Conservation (phyloP, 2,888 invertebrate genomes). For the Colletes collaris region DNA sequence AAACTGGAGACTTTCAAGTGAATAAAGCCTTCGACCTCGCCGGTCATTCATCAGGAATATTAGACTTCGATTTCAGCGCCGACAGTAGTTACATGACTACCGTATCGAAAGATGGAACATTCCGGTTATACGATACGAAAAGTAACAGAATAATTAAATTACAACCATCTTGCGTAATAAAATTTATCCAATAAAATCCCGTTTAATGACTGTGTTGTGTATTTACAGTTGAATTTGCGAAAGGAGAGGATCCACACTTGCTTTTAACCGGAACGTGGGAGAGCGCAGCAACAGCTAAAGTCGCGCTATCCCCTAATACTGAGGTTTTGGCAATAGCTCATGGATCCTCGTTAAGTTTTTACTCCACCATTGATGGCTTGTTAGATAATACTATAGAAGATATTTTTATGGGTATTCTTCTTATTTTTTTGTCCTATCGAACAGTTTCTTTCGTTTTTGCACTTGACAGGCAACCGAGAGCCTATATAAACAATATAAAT, state of each 20-base stretch:
- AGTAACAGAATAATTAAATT: slow-evolving; percentile 84
- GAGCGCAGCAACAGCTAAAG: slow-evolving; percentile 84
- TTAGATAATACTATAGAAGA: slow-evolving; percentile 88
- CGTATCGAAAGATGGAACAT: slow-evolving; percentile 94
- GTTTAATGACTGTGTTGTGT: background rate
- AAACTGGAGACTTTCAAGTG: slow-evolving; percentile 89
- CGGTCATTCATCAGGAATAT: slow-evolving; percentile 92
- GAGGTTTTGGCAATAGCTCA: slow-evolving; percentile 90
- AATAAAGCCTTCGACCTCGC: slow-evolving; percentile 90
- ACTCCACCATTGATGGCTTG: slow-evolving; percentile 86
- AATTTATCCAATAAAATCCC: background rate
- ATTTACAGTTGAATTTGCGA: slow-evolving; percentile 89
- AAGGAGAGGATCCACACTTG: slow-evolving; percentile 91
- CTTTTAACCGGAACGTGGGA: slow-evolving; percentile 87
- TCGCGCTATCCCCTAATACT: slow-evolving; percentile 92
- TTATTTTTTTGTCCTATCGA: background rate
- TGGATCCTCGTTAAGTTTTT: slow-evolving; percentile 87
- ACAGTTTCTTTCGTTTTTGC: background rate
- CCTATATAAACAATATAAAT: background rate
- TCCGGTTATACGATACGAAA: slow-evolving; percentile 94
- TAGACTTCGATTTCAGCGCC: slow-evolving; percentile 91
- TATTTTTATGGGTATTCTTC: slow-evolving; percentile 85
- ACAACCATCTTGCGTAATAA: background rate
- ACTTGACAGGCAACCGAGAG: no score
- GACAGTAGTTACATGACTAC: slow-evolving; percentile 93